phyloP scores from a whole-genome alignment of 2,797 vertebrate genomes.

The Sebastes alutus region DNA sequence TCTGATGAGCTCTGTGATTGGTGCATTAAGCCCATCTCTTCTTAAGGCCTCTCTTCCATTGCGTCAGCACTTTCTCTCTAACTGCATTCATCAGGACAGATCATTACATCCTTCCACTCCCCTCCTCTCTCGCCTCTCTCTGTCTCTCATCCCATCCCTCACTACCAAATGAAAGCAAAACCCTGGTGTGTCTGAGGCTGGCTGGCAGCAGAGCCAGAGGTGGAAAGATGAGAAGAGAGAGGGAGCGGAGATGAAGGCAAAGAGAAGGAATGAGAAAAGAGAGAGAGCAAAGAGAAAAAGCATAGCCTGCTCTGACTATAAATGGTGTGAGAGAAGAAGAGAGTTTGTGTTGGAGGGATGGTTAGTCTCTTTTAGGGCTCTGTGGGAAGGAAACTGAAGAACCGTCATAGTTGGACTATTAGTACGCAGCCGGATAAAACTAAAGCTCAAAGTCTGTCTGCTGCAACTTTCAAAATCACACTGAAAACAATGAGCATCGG shows the following conservation, averaged over 20 bases:
- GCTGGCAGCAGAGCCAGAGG: constrained; percentile 72
- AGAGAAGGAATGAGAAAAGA: constrained; percentile 37
- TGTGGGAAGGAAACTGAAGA: constrained; percentile 50
- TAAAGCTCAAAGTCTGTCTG: constrained; percentile 2
- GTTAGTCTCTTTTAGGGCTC: constrained; percentile 57
- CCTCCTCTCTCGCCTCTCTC: constrained; percentile 54
- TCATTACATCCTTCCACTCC: constrained; percentile 76
- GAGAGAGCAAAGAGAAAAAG: neutral
- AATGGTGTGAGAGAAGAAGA: constrained; percentile 51
- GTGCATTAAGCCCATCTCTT: constrained; percentile 55
- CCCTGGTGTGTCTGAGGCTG: constrained; percentile 70
- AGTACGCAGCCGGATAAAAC: constrained; percentile 45
- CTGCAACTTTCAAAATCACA: constrained; percentile 25
- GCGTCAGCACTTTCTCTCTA: constrained; percentile 77
- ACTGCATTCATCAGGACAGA: constrained; percentile 81
- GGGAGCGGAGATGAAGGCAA: constrained; percentile 51
- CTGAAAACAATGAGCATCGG: neutral
- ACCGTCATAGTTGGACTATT: constrained; percentile 38
- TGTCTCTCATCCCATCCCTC: constrained; percentile 66
- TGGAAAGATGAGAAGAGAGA: constrained; percentile 72
- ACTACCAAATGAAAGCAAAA: constrained; percentile 77
- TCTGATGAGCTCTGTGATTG: constrained; percentile 57
- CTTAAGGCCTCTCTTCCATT: constrained; percentile 50
- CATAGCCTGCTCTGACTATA: constrained; percentile 58
- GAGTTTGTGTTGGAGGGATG: constrained; percentile 48